Conservation (phyloP, 2,888 invertebrate genomes). For the Diaphora mendica region DNA sequence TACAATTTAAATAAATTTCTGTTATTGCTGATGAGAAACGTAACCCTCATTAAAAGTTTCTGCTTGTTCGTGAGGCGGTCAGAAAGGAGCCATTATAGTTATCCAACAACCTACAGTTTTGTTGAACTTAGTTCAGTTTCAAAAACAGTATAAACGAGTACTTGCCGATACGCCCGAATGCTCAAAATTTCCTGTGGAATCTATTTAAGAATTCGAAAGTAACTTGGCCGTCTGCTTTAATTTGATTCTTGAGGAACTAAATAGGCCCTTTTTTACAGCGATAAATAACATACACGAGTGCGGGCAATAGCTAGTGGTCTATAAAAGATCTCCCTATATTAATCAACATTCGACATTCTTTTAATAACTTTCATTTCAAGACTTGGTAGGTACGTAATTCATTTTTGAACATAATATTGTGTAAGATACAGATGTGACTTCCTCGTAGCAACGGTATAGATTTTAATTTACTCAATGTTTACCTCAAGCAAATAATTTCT, state of each 20-base stretch:
- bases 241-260: no score
- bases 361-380: background rate
- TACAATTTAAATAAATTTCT: background rate
- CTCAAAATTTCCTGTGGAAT: no score
- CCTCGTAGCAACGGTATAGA: background rate
- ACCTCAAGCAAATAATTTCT: background rate
- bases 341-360: background rate
- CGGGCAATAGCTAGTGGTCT: no score
- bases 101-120: background rate
- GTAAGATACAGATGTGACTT: background rate
- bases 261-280: no score
- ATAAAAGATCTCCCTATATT: background rate
- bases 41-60: background rate
- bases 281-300: no score
- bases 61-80: background rate
- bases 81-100: background rate
- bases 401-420: background rate
- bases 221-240: no score
- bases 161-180: no score
- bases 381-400: background rate
- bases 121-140: background rate
- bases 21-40: background rate
- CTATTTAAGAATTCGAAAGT: no score
- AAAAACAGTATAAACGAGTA: background rate
- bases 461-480: background rate